Base-by-base conservation (phyloP, 2,113 vertebrate species). In the Struthio camelus region DNA sequence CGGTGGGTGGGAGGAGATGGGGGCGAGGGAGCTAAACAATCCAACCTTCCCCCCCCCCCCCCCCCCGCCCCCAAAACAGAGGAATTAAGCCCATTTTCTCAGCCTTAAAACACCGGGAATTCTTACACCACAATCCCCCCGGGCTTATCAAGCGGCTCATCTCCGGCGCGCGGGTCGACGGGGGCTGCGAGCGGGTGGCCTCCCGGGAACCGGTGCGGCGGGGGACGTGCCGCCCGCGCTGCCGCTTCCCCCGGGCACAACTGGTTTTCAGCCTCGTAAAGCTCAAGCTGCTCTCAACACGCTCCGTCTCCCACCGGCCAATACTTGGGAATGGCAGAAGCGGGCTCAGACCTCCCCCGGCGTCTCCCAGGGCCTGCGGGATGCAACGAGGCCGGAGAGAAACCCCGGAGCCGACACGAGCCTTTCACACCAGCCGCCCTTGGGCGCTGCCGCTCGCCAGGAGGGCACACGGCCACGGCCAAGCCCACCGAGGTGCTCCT, bases 81-180 rank as follows among this genome's bases (percentile, higher is more conserved):
- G 56, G 92, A 96, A 97, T 96, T 89, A 96, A 94, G 78, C 64
- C 81, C 73, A 97, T 97, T 97, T 97, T 94, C 91, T 90, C 89
- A 90, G 91, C 59, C 70, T 96, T 93, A 14, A 51, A 79, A 97
- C 78, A 94, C 42, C 25, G 50, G 51, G 59, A 80, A 62, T 90
- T 95, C 96, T 82, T 64, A n/a, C n/a, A n/a, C n/a, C n/a, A n/a
- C n/a, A n/a, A n/a, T n/a, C n/a, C n/a, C n/a, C n/a, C n/a, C 51
- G 85, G 95, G 95, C 53, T 97, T 69, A 64, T 75, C 97, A 96
- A 98, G 90, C 91, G 85, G 85, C 80, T 98, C 96, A 78, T 96
- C 93, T 94, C 67, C n/a, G 82, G 95, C 59, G 75, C 78, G 94
- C 85, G 28, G 77, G 92, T 51, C 95, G 96, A 97, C 5, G 54